A percentile compares a stretch with the other conserved stretches of the same genome.
phyloP scores from a whole-genome alignment of 2,797 vertebrate species.

The Sebastes diploproa region DNA sequence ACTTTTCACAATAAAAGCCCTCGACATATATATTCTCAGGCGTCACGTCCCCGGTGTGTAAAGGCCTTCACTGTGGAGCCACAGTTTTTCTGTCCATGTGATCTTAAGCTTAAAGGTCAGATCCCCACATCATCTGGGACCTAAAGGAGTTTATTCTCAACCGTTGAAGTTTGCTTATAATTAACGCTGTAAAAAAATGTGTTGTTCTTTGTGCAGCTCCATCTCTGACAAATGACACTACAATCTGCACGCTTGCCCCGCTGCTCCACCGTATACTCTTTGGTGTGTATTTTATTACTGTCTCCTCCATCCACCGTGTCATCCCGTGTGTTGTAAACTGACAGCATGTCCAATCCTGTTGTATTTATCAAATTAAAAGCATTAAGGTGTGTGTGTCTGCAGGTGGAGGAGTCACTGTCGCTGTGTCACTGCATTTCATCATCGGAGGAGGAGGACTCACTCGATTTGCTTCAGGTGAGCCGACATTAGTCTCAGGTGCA shows the following conservation, averaged over 20 bases:
- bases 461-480: conserved; percentile 24
- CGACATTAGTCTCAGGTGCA: conserved; percentile 15
- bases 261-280: not conserved
- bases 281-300: not conserved
- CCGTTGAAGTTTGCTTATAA: not conserved
- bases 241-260: not conserved
- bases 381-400: not conserved
- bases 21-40: no score
- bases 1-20: no score
- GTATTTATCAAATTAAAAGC: not conserved
- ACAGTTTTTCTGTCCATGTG: not conserved
- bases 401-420: conserved; percentile 20
- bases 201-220: not conserved
- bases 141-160: not conserved
- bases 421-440: conserved; percentile 55
- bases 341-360: not conserved
- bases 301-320: not conserved
- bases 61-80: no score
- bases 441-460: conserved; percentile 4
- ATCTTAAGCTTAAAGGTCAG: not conserved
- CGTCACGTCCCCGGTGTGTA: no score
- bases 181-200: not conserved
- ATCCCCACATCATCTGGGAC: not conserved
- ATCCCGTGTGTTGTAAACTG: not conserved
- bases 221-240: not conserved